These are phyloP conservation scores for Chrysogorgia sp. DNA, from an alignment of 92 coral and sea anemone genomes.

Conservation along the genomic window DNA sequence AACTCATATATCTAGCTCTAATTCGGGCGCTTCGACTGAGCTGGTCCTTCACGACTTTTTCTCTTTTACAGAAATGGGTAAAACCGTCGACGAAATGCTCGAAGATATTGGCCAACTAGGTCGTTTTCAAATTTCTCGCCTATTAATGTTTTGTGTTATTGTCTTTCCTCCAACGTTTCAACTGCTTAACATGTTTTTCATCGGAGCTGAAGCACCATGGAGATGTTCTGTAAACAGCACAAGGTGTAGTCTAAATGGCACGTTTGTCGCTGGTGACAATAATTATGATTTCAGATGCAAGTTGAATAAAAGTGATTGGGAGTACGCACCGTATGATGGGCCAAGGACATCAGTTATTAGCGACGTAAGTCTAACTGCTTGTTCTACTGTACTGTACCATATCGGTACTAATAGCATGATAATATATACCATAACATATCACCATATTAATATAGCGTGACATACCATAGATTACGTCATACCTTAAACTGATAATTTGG, in stretches of 20 bases:
- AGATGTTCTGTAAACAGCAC: slow-evolving; percentile 61
- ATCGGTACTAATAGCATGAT: too few relatives aligned
- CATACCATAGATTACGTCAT: too few relatives aligned
- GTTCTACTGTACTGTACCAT: too few relatives aligned
- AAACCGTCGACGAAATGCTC: slow-evolving; percentile 72
- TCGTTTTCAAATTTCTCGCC: slow-evolving; percentile 81
- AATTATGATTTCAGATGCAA: slow-evolving; percentile 70
- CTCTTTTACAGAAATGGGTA: slow-evolving; percentile 23
- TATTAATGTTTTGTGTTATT: slow-evolving; percentile 70
- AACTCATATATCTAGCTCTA: too few relatives aligned
- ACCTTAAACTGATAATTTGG: too few relatives aligned
- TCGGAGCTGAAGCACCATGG: slow-evolving; percentile 93
- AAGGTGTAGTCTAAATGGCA: slow-evolving; percentile 70
- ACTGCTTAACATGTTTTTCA: slow-evolving; percentile 86
- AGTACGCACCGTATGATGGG: slow-evolving; percentile 59
- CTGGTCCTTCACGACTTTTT: background rate
- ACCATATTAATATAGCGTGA: too few relatives aligned
- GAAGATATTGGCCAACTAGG: slow-evolving; percentile 85
- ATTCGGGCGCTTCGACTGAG: background rate
- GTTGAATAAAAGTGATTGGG: slow-evolving; percentile 87
- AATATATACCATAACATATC: too few relatives aligned
- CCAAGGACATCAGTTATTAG: slow-evolving; percentile 83
- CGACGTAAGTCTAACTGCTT: slow-evolving; percentile 76
- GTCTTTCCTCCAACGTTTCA: slow-evolving; percentile 89
- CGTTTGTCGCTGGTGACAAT: slow-evolving; percentile 56